Percentiles rank a stretch among this genome's conserved stretches.
These are phyloP conservation scores for Heptranchias perlo DNA, from an alignment of 2,113 vertebrate species.

Conservation along the genomic window DNA sequence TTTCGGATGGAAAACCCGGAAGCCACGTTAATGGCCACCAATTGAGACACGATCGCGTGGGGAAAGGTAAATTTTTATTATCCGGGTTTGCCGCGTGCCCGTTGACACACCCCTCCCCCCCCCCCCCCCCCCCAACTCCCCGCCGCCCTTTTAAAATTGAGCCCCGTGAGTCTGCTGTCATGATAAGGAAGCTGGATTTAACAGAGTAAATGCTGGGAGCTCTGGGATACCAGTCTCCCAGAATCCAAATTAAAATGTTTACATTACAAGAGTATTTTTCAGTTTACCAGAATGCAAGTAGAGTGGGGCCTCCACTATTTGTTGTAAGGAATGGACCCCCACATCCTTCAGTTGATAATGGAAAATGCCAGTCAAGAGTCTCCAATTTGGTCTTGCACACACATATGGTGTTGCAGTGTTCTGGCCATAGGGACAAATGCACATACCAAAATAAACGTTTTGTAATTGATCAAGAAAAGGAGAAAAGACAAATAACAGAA, in stretches of 20 bases:
- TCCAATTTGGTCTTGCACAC: not conserved
- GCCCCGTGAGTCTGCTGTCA: not conserved
- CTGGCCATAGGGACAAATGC: not conserved
- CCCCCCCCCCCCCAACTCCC: too few relatives aligned
- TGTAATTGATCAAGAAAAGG: not conserved
- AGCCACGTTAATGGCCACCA: too few relatives aligned
- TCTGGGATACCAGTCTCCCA: not conserved
- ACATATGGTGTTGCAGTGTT: not conserved
- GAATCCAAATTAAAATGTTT: not conserved
- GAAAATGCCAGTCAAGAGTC: not conserved
- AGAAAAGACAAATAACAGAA: not conserved
- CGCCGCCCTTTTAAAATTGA: too few relatives aligned
- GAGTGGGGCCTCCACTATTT: not conserved
- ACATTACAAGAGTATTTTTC: not conserved
- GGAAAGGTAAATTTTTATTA: too few relatives aligned
- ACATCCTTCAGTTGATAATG: not conserved
- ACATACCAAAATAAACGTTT: not conserved
- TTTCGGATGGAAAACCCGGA: too few relatives aligned
- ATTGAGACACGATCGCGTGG: too few relatives aligned
- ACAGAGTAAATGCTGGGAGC: not conserved
- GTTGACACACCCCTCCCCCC: too few relatives aligned
- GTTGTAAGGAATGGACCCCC: not conserved
- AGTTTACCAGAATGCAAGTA: not conserved
- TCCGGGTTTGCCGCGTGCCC: too few relatives aligned
- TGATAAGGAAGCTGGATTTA: not conserved